These are phyloP conservation scores for Ahaetulla prasina DNA, from an alignment of 2,113 vertebrate species.

Conservation along the genomic window DNA sequence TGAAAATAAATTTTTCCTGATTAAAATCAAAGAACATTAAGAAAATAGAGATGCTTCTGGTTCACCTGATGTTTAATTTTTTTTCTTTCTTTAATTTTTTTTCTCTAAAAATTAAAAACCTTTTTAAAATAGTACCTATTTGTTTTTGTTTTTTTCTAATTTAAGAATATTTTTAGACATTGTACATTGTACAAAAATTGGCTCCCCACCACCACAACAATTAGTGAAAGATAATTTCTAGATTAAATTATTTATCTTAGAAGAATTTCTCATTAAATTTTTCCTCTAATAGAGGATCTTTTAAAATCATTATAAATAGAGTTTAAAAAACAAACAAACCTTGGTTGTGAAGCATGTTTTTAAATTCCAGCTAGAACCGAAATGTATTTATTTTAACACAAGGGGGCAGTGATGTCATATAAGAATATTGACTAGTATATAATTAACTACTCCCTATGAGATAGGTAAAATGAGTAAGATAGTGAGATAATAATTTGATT, in stretches of 20 bases:
- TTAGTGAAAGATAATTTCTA: not conserved
- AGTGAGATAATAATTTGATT: not conserved
- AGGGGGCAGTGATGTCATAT: slow-evolving; percentile 60
- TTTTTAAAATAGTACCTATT: not conserved
- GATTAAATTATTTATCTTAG: not conserved
- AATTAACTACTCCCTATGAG: not conserved
- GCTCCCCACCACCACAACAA: not conserved
- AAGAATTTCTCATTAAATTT: not conserved
- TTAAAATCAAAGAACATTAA: not conserved
- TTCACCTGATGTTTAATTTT: not conserved
- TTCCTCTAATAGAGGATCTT: not conserved
- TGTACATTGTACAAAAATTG: slow-evolving; percentile 21
- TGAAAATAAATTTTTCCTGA: not conserved
- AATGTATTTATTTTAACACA: slow-evolving; percentile 21
- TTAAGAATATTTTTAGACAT: slow-evolving; percentile 40
- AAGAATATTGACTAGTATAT: not conserved
- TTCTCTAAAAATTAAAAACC: not conserved
- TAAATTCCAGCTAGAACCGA: not conserved
- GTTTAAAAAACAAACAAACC: not conserved
- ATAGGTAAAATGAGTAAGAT: not conserved
- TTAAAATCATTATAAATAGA: not conserved
- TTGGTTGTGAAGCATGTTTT: not conserved
- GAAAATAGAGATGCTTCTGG: not conserved
- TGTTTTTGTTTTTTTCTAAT: not conserved
- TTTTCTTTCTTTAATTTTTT: not conserved